Percentiles rank a stretch among this genome's conserved stretches.
phyloP scores from a whole-genome alignment of 2,797 vertebrate genomes.

The Ctenosaura bakeri region DNA sequence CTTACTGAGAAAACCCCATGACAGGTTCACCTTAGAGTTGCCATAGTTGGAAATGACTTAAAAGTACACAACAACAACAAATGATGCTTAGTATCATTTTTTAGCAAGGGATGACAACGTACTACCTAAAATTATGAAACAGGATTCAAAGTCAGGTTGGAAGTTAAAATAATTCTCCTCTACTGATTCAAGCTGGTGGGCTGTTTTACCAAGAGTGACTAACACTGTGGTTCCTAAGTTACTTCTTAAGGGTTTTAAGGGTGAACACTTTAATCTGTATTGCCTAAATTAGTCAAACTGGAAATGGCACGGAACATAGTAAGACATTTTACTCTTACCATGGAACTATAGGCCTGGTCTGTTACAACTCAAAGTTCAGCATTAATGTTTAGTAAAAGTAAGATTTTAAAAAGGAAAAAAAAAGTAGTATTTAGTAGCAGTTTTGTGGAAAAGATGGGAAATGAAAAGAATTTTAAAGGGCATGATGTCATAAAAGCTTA shows the following conservation, averaged over 20 bases:
- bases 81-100: neutral
- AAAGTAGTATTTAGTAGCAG: neutral
- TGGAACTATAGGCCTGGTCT: neutral
- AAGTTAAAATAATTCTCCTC: neutral
- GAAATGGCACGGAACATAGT: neutral
- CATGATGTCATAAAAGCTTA: neutral
- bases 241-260: neutral
- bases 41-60: no score
- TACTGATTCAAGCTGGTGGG: neutral
- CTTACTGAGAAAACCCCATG: no score
- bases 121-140: neutral
- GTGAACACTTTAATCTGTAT: neutral
- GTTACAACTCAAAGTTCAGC: neutral
- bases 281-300: neutral
- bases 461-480: neutral
- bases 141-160: neutral
- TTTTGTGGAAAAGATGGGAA: neutral
- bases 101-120: no score
- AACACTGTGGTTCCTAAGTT: neutral
- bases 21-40: no score
- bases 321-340: neutral
- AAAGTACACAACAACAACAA: no score
- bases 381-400: neutral
- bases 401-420: no score
- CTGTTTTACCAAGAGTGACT: neutral